A percentile compares a stretch with the other conserved stretches of the same genome.
Evolutionary conservation across 2,888 invertebrate species (phyloP).

Genomic region (Callosobruchus maculatus): DNA sequence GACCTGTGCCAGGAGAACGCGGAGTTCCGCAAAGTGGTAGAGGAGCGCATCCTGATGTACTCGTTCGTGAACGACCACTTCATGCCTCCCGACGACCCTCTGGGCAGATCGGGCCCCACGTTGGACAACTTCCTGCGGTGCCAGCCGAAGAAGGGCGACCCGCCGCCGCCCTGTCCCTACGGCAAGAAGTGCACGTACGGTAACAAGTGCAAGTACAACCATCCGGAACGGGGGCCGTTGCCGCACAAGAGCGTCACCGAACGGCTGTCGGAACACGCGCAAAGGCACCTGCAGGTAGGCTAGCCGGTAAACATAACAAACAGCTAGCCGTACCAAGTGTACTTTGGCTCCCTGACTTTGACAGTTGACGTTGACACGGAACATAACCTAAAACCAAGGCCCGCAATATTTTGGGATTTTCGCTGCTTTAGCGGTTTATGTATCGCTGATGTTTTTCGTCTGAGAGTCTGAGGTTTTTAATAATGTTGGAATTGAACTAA

Average conservation of each 20-base stretch:
- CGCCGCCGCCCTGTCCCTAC: constrained; percentile 83
- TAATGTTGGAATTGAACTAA: too few species aligned
- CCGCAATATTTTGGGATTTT: too few species aligned
- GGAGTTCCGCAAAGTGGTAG: constrained; percentile 84
- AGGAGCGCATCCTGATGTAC: constrained; percentile 92
- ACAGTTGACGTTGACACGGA: too few species aligned
- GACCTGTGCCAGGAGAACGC: constrained; percentile 82
- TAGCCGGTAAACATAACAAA: constrained; percentile 20
- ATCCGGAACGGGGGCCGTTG: constrained; percentile 82
- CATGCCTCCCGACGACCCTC: constrained; percentile 93
- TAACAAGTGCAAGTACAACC: constrained; percentile 94
- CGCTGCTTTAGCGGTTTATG: too few species aligned
- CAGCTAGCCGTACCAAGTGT: constrained; percentile 82
- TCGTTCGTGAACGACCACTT: constrained; percentile 95
- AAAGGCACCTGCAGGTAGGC: constrained; percentile 62
- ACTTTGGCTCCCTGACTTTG: too few species aligned
- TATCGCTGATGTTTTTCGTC: too few species aligned
- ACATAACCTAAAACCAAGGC: too few species aligned
- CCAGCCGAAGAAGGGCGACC: constrained; percentile 52
- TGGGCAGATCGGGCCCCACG: constrained; percentile 80
- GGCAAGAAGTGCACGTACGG: constrained; percentile 96
- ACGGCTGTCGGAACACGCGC: constrained; percentile 77
- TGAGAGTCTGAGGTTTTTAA: too few species aligned
- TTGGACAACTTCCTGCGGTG: constrained; percentile 77
- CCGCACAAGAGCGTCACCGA: constrained; percentile 88